Base-by-base conservation (phyloP, 2,797 vertebrate species). In the Valencia hispanica region DNA sequence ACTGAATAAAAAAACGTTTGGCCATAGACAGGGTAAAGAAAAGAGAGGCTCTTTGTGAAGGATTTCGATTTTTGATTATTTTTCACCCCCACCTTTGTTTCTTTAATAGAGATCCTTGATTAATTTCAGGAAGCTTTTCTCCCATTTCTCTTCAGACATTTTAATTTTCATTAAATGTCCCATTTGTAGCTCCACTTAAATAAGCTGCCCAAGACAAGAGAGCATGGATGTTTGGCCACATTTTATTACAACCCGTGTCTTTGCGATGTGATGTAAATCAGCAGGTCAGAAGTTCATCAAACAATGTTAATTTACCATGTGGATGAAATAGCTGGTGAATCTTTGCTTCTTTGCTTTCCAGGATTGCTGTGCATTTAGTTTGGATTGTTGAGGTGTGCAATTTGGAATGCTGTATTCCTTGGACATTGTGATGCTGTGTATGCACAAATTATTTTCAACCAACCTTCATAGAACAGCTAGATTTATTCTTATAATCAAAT, bases 81-180 rank as follows among this genome's bases (percentile, higher is more conserved):
- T 88, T 83, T 73, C 74, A 11, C 41, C 71, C 74, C 77, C 86
- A 87, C 86, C 87, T 89, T 90, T 89, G 90, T 91, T 90, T 91
- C 87, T 91, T 89, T 92, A 90, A 93, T 92, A 86, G 87, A 87
- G 88, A 88, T 86, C 87, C 86, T 89, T 47, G 84, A 91, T 92
- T 93, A 88, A 91, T 92, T 94, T 92, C 86, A 86, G 86, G 83
- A 81, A 88, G 89, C 79, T 85, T 89, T 89, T 88, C 81, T 87
- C 79, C 79, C 80, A 88, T 90, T 92, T 92, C 86, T 87, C 90
- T 88, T 82, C 61, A 74, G 12, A 68, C 85, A 88, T 87, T 80
- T 85, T 92, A 81, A 78, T 92, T 92, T 92, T 93, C 88, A 93
- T 93, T 93, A 90, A 92, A 90, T 36, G 80, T 88, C 91, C 89